These are phyloP conservation scores for Xenopus laevis DNA, from an alignment of 2,113 vertebrate species.

Conservation along the genomic window DNA sequence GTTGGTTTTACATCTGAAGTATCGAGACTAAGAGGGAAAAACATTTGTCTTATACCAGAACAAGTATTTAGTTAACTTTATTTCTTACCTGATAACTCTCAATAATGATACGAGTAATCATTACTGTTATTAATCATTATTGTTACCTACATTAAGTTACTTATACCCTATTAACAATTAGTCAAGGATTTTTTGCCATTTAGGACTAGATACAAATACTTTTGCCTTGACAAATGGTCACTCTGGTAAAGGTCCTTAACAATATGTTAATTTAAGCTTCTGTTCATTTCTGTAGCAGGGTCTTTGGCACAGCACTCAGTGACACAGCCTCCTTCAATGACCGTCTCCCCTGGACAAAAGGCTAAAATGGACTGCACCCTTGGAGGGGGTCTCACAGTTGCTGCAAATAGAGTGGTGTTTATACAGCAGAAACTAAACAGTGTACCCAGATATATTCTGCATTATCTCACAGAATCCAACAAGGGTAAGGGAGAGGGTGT, in stretches of 20 bases:
- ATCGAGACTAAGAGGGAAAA: background rate
- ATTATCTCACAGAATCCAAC: background rate
- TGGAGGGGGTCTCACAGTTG: conserved; percentile 7
- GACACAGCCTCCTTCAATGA: background rate
- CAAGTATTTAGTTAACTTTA: too few relatives aligned
- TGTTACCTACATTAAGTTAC: too few relatives aligned
- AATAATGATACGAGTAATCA: too few relatives aligned
- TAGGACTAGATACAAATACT: too few relatives aligned
- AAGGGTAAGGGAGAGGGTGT: conserved; percentile 6
- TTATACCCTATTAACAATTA: too few relatives aligned
- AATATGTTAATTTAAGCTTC: background rate
- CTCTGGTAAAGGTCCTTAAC: background rate
- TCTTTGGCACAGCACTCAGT: conserved; percentile 19
- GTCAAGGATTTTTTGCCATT: too few relatives aligned
- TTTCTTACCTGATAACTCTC: too few relatives aligned
- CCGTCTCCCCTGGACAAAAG: accelerated
- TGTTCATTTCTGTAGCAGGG: conserved; percentile 10
- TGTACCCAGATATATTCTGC: conserved; percentile 1
- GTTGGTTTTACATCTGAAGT: too few relatives aligned
- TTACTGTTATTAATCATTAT: too few relatives aligned
- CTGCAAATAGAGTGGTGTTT: background rate
- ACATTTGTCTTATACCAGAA: too few relatives aligned
- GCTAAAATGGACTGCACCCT: background rate
- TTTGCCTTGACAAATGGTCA: background rate
- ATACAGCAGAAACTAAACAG: conserved; percentile 8